phyloP scores from a whole-genome alignment of 2,113 vertebrate species.

The Sinocyclocheilus anshuiensis region DNA sequence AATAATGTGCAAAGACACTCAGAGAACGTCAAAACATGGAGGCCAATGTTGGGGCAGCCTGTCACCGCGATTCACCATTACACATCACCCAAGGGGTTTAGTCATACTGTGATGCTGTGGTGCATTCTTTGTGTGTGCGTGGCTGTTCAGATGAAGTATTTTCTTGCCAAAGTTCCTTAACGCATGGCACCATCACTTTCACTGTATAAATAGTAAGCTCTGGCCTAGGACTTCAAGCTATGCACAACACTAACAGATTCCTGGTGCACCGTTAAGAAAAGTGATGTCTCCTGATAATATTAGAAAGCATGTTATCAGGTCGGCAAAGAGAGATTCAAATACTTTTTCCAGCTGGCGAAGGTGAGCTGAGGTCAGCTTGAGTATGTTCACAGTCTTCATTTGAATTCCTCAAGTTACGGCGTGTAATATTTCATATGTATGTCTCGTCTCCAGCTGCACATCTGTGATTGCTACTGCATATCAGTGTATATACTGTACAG shows the following conservation, averaged over 20 bases:
- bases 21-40: slow-evolving; percentile 55
- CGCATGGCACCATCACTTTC: neutral
- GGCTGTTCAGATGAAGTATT: neutral
- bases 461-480: neutral
- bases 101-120: slow-evolving; percentile 17
- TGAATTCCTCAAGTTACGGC: neutral
- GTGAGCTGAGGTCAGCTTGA: neutral
- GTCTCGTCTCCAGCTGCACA: neutral
- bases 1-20: slow-evolving; percentile 57
- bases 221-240: neutral
- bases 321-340: neutral
- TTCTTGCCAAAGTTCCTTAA: slow-evolving; percentile 1
- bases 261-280: neutral
- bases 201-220: slow-evolving; percentile 20
- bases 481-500: neutral
- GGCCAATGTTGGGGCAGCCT: slow-evolving; percentile 40
- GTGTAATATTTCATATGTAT: neutral
- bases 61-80: slow-evolving; percentile 48
- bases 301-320: slow-evolving; percentile 8
- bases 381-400: neutral
- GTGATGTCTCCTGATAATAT: slow-evolving; percentile 14
- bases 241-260: neutral
- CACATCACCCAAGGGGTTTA: slow-evolving; percentile 26
- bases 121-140: neutral
- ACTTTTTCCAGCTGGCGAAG: neutral